Percentiles rank a stretch among this genome's conserved stretches.
phyloP scores from a whole-genome alignment of 2,888 invertebrate species.

The Callosobruchus maculatus region DNA sequence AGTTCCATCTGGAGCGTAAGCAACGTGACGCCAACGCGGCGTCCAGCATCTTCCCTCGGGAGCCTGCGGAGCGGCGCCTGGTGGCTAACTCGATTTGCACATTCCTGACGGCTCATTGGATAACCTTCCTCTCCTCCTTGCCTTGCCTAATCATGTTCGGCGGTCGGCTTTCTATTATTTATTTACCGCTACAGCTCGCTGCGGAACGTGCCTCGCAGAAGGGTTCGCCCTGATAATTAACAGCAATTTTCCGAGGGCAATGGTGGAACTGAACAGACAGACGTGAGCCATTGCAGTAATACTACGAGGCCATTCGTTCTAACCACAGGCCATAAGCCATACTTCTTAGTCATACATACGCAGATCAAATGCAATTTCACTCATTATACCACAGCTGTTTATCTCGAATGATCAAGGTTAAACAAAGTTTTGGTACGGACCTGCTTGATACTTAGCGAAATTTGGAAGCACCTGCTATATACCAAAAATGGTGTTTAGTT shows the following conservation, averaged over 20 bases:
- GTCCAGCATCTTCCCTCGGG: background rate
- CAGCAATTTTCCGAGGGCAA: background rate
- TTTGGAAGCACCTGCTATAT: too few relatives aligned
- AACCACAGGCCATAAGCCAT: too few relatives aligned
- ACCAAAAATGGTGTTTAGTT: too few relatives aligned
- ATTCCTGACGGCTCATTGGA: constrained; percentile 1
- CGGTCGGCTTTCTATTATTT: constrained; percentile 2
- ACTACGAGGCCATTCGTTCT: background rate
- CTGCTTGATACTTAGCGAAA: too few relatives aligned
- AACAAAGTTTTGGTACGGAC: too few relatives aligned
- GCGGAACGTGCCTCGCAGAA: background rate
- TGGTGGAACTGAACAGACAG: background rate
- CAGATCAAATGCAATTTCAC: too few relatives aligned
- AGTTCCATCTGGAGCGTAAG: background rate
- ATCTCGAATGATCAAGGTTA: too few relatives aligned
- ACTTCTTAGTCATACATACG: too few relatives aligned
- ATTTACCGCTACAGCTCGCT: background rate
- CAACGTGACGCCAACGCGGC: background rate
- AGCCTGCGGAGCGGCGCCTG: background rate
- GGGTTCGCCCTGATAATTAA: background rate
- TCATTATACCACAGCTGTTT: too few relatives aligned
- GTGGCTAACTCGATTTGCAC: constrained; percentile 2
- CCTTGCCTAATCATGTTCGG: constrained; percentile 1
- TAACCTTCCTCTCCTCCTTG: constrained; percentile 1
- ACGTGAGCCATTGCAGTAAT: too few relatives aligned